Conservation (phyloP, 2,888 invertebrate genomes). For the Drosophila tanythrix region DNA sequence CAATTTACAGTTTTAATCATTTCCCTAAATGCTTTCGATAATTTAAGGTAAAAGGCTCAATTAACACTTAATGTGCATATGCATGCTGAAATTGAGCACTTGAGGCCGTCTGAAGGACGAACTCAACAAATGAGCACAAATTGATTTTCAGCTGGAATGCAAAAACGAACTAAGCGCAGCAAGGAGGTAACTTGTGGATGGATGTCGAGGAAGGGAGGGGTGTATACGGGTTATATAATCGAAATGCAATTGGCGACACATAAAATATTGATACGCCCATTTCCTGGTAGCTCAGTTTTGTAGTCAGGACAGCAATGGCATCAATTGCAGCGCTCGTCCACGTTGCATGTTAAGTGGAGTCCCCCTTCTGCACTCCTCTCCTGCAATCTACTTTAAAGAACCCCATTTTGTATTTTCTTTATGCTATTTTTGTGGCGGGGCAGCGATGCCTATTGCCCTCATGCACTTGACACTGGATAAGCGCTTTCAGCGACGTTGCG, state of each 20-base stretch:
- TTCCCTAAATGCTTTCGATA: not conserved
- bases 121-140: constrained; percentile 33
- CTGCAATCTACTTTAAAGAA: not conserved
- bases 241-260: constrained; percentile 63
- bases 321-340: constrained; percentile 27
- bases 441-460: constrained; percentile 36
- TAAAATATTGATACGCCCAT: constrained; percentile 66
- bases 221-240: not conserved
- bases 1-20: not conserved
- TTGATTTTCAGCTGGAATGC: constrained; percentile 18
- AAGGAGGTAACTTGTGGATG: not conserved
- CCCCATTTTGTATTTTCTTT: not conserved
- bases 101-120: constrained; percentile 7
- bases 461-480: constrained; percentile 74
- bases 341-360: constrained; percentile 50
- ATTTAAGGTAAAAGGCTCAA: constrained; percentile 5
- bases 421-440: constrained; percentile 3
- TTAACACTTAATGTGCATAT: constrained; percentile 21
- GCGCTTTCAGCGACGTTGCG: constrained; percentile 28
- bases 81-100: constrained; percentile 6
- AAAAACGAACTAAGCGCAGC: not conserved
- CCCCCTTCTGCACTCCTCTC: not conserved
- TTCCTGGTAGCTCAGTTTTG: constrained; percentile 25
- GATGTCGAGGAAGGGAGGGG: too few species aligned
- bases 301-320: constrained; percentile 33